Conservation (phyloP, 2,113 vertebrate species). For the Prionailurus bengalensis region DNA sequence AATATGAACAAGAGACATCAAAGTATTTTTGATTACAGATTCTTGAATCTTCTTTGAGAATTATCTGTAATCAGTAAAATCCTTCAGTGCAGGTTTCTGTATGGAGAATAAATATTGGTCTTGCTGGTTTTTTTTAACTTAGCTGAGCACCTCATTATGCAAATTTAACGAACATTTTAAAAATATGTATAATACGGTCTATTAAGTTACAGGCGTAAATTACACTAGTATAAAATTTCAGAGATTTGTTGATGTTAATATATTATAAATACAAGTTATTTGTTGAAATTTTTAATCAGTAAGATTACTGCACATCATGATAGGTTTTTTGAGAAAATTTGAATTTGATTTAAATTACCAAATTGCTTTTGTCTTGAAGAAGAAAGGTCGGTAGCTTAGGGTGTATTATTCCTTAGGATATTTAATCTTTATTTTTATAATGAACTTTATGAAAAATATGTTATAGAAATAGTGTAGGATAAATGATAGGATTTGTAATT, state of each 20-base stretch:
- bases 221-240: not conserved
- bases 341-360: slow-evolving; percentile 32
- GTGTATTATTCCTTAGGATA: not conserved
- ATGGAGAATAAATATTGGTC: slow-evolving; percentile 11
- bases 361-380: slow-evolving; percentile 5
- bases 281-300: slow-evolving; percentile 12
- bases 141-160: not conserved
- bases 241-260: slow-evolving; percentile 15
- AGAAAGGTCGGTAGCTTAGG: not conserved
- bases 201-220: not conserved
- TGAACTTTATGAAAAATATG: slow-evolving; percentile 31
- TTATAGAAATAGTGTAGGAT: slow-evolving; percentile 26
- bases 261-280: not conserved
- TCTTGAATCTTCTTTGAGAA: slow-evolving; percentile 43
- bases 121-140: slow-evolving; percentile 51
- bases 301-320: not conserved
- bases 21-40: slow-evolving; percentile 43
- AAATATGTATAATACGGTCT: not conserved
- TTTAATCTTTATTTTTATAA: slow-evolving; percentile 40
- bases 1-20: not conserved
- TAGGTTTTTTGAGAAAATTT: not conserved
- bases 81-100: not conserved
- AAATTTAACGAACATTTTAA: slow-evolving; percentile 54
- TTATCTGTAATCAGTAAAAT: not conserved
- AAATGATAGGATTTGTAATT: slow-evolving; percentile 38